Conservation (phyloP, 2,797 vertebrate genomes). For the Paguma larvata region DNA sequence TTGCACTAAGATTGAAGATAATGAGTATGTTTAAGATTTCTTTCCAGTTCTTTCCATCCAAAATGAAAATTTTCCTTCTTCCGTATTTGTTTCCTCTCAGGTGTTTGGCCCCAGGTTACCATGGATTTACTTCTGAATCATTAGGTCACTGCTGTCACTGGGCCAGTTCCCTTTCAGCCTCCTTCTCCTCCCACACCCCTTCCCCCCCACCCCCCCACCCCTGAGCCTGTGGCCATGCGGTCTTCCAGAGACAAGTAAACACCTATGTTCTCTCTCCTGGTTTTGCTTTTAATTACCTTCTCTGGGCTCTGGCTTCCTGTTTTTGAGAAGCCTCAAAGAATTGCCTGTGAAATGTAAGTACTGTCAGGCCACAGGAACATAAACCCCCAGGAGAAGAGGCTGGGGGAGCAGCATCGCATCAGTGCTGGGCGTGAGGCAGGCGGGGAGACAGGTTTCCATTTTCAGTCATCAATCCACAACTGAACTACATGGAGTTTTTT, state of each 20-base stretch:
- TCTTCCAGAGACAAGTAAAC: neutral
- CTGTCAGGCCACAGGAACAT: neutral
- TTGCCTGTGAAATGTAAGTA: neutral
- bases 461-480: neutral
- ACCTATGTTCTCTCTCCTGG: slow-evolving; percentile 10
- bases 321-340: neutral
- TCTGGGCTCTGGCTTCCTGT: neutral
- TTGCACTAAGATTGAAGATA: neutral
- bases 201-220: accelerated
- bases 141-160: neutral
- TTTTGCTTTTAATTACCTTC: slow-evolving; percentile 44
- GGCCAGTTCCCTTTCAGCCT: neutral
- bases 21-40: neutral
- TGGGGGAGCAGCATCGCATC: neutral
- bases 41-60: neutral
- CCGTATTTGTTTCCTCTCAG: neutral
- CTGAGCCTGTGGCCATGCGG: neutral
- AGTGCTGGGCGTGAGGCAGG: neutral
- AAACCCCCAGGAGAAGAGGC: neutral
- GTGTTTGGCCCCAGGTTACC: neutral
- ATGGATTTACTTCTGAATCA: neutral
- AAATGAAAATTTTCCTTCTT: neutral
- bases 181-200: neutral
- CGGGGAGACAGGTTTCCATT: neutral
- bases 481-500: neutral